Percentiles rank a stretch among this genome's conserved stretches.
Conservation (phyloP, 1,140 invertebrate species). For the Hylyphantes graminicola region DNA sequence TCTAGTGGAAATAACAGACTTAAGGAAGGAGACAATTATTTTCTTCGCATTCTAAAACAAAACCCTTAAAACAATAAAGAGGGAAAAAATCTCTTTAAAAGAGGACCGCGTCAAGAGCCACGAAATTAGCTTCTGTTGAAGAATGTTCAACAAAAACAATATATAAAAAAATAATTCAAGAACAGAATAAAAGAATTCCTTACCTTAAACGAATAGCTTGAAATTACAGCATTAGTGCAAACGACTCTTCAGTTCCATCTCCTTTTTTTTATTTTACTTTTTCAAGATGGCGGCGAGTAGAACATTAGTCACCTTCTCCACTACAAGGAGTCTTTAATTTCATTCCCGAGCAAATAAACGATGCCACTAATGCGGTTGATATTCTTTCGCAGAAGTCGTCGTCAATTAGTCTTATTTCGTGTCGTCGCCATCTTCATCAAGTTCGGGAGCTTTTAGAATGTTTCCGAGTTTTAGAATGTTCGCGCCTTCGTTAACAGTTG, state of each 20-base stretch:
- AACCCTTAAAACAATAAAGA: background rate
- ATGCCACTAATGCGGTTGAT: background rate
- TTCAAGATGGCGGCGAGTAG: background rate
- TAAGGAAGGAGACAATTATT: too few relatives aligned
- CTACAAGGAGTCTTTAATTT: slow-evolving; percentile 21
- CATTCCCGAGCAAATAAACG: slow-evolving; percentile 15
- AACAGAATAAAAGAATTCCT: slow-evolving; percentile 18
- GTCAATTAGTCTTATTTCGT: slow-evolving; percentile 16
- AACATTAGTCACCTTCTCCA: background rate
- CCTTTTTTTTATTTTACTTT: background rate
- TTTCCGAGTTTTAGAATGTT: too few relatives aligned
- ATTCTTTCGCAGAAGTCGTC: slow-evolving; percentile 5
- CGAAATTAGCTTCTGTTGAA: slow-evolving; percentile 7
- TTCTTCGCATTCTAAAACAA: background rate
- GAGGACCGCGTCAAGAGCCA: background rate
- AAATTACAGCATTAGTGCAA: slow-evolving; percentile 27
- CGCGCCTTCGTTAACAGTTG: too few relatives aligned
- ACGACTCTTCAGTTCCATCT: slow-evolving; percentile 10
- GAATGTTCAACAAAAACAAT: slow-evolving; percentile 20
- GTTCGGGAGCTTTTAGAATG: background rate
- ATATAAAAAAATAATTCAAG: background rate
- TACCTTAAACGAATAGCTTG: slow-evolving; percentile 26
- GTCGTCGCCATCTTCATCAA: slow-evolving; percentile 36
- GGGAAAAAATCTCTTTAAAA: too few relatives aligned
- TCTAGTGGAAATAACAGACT: too few relatives aligned